Percentiles rank a stretch among this genome's conserved stretches.
Evolutionary conservation across 2,113 vertebrate species (phyloP).

Genomic region (Erpornis zantholeuca): DNA sequence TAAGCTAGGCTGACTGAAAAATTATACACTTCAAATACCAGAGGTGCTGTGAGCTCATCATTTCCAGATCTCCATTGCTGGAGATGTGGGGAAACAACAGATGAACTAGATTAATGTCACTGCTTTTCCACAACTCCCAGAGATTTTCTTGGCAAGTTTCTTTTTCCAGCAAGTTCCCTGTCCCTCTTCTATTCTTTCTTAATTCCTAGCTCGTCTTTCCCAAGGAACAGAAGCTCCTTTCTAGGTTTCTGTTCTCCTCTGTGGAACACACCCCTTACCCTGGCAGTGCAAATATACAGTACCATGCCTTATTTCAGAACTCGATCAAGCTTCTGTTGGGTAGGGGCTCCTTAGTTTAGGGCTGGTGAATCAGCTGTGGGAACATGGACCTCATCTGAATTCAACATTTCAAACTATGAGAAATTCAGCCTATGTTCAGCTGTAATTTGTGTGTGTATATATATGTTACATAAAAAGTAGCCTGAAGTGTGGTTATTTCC

Average conservation of each 20-base stretch:
- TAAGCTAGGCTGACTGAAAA: background rate
- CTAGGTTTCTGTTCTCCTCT: background rate
- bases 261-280: background rate
- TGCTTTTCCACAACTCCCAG: background rate
- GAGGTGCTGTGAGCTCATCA: background rate
- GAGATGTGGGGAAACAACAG: background rate
- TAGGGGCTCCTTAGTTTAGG: background rate
- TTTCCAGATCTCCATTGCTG: background rate
- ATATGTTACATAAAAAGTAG: background rate
- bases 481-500: background rate
- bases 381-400: background rate
- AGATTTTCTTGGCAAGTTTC: background rate
- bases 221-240: background rate
- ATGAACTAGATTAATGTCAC: background rate
- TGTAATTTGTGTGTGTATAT: background rate
- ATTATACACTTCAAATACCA: background rate
- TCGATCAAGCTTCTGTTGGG: fast-evolving
- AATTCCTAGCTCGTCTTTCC: background rate
- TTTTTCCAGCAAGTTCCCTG: background rate
- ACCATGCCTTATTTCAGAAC: background rate
- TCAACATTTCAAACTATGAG: background rate
- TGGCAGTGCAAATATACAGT: background rate
- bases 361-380: background rate
- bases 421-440: background rate
- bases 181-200: background rate